These are phyloP conservation scores for Drosophila subobscura DNA, from an alignment of 1,140 invertebrate genomes.

Conservation along the genomic window DNA sequence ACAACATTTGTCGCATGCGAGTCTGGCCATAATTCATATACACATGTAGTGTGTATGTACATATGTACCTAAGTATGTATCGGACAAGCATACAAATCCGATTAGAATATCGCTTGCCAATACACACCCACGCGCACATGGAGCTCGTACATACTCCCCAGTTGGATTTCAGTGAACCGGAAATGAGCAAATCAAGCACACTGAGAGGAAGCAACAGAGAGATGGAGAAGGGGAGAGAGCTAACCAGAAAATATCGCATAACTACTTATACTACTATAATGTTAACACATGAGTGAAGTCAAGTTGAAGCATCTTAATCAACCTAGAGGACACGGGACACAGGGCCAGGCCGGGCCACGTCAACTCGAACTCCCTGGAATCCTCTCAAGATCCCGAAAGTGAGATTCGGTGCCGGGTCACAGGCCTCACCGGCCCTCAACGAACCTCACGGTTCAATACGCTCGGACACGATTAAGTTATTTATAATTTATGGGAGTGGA, in stretches of 20 bases:
- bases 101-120: conserved; percentile 69
- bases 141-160: neutral
- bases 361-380: conserved; percentile 36
- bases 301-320: conserved; percentile 72
- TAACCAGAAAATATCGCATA: conserved; percentile 27
- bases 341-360: conserved; percentile 29
- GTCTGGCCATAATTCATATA: conserved; percentile 41
- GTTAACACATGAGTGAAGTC: conserved; percentile 74
- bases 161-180: conserved; percentile 67
- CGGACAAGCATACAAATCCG: conserved; percentile 61
- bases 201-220: conserved; percentile 8
- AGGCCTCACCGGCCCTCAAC: neutral
- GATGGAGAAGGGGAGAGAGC: conserved; percentile 7
- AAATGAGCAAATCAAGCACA: conserved; percentile 74
- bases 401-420: conserved; percentile 5
- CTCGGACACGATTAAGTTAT: conserved; percentile 73
- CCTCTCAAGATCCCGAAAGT: conserved; percentile 26
- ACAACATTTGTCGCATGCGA: conserved; percentile 13
- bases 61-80: neutral
- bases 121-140: conserved; percentile 19
- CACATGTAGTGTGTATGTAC: too few relatives aligned
- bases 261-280: conserved; percentile 13
- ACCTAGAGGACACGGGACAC: conserved; percentile 1
- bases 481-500: conserved; percentile 72
- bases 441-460: conserved; percentile 60